phyloP scores from a whole-genome alignment of 2,888 invertebrate genomes.

The Candidula unifasciata region DNA sequence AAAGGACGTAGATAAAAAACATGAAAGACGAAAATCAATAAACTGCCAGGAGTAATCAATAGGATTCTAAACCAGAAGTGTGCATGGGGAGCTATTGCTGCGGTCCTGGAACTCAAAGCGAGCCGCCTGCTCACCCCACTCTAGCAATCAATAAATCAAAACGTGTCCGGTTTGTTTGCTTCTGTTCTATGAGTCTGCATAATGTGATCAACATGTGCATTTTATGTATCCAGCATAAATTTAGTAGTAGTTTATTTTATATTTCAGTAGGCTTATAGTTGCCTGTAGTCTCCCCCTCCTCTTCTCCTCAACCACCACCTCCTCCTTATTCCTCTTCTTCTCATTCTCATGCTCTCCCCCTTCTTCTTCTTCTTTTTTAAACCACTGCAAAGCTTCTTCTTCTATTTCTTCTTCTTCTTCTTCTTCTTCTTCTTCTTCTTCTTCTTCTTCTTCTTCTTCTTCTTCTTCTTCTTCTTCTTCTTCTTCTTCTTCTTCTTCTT shows the following conservation, averaged over 20 bases:
- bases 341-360: background rate
- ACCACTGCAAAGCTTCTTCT: background rate
- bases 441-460: background rate
- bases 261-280: too few relatives aligned
- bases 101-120: too few relatives aligned
- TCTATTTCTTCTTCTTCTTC: background rate
- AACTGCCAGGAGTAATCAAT: constrained; percentile 8
- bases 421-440: background rate
- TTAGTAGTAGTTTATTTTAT: too few relatives aligned
- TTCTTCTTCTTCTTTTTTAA: background rate
- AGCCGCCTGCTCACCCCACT: too few relatives aligned
- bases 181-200: too few relatives aligned
- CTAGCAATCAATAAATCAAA: too few relatives aligned
- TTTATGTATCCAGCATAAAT: too few relatives aligned
- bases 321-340: constrained; percentile 17
- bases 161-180: too few relatives aligned
- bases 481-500: constrained; percentile 20
- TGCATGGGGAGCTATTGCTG: too few relatives aligned
- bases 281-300: too few relatives aligned
- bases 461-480: background rate
- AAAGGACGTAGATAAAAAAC: background rate
- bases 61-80: background rate
- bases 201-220: too few relatives aligned
- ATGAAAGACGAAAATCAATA: background rate
- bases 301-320: constrained; percentile 13